A percentile compares a stretch with the other conserved stretches of the same genome.
These are phyloP conservation scores for Catharus minimus DNA, from an alignment of 2,113 vertebrate genomes.

Conservation along the genomic window DNA sequence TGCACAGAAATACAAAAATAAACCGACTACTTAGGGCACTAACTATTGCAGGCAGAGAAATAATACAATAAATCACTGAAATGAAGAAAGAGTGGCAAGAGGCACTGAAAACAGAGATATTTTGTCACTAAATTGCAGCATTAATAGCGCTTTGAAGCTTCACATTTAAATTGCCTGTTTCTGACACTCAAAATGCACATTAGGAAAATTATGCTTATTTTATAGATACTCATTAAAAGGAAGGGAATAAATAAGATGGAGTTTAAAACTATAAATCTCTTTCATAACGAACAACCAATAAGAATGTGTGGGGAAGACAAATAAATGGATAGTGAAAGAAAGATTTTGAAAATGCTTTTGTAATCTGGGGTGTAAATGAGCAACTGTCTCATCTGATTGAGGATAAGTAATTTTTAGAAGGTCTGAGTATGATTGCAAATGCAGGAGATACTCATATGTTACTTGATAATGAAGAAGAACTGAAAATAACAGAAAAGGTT, in stretches of 20 bases:
- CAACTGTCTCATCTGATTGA: constrained; percentile 61
- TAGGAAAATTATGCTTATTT: constrained; percentile 77
- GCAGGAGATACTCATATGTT: constrained; percentile 36
- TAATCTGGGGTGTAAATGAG: constrained; percentile 62
- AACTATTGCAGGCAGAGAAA: constrained; percentile 65
- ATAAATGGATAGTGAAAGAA: constrained; percentile 61
- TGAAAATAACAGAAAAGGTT: constrained; percentile 50
- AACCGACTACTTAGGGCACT: constrained; percentile 38
- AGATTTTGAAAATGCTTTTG: constrained; percentile 48
- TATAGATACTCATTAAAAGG: constrained; percentile 71
- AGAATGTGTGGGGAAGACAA: constrained; percentile 22
- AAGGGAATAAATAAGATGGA: constrained; percentile 69
- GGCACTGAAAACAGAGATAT: constrained; percentile 66
- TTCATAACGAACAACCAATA: constrained; percentile 60
- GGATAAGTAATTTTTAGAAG: constrained; percentile 64
- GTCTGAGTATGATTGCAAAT: constrained; percentile 37
- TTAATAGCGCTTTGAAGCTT: constrained; percentile 70
- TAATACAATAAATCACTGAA: constrained; percentile 72
- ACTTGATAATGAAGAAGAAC: constrained; percentile 68
- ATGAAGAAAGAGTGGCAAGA: constrained; percentile 70
- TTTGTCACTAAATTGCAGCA: constrained; percentile 73
- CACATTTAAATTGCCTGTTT: constrained; percentile 74
- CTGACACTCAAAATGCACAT: constrained; percentile 72
- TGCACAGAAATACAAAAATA: constrained; percentile 66
- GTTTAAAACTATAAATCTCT: constrained; percentile 65